These are phyloP conservation scores for Sebastes reedi DNA, from an alignment of 2,797 vertebrate genomes.

Conservation along the genomic window DNA sequence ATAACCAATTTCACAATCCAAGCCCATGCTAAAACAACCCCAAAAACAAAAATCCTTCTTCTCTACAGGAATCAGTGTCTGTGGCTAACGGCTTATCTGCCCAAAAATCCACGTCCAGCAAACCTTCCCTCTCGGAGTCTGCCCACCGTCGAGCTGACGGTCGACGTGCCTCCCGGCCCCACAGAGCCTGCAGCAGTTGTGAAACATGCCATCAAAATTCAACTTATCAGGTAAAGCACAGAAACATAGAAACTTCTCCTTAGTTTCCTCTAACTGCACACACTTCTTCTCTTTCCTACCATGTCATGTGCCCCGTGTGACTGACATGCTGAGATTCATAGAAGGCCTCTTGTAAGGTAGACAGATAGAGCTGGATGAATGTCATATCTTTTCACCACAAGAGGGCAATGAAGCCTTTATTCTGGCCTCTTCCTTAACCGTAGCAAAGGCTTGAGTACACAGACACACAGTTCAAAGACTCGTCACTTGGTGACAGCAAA, in stretches of 20 bases:
- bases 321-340: background rate
- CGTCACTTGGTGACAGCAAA: conserved; percentile 43
- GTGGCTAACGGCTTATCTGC: too few relatives aligned
- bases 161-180: conserved; percentile 75
- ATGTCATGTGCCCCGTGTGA: background rate
- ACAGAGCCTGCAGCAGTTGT: conserved; percentile 85
- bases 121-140: conserved; percentile 72
- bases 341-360: background rate
- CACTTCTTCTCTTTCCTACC: background rate
- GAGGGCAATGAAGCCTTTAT: conserved; percentile 87
- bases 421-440: conserved; percentile 57
- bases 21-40: accelerated
- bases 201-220: conserved; percentile 89
- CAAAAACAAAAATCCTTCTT: too few relatives aligned
- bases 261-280: background rate
- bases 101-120: too few relatives aligned
- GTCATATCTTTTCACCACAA: conserved; percentile 71
- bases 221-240: conserved; percentile 86
- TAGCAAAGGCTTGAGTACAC: background rate
- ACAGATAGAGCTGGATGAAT: background rate
- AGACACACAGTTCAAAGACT: conserved; percentile 40
- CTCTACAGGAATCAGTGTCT: accelerated
- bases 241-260: conserved; percentile 5
- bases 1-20: background rate
- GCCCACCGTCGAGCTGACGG: conserved; percentile 83